These are phyloP conservation scores for Tolypeutes matacus DNA, from an alignment of 2,797 vertebrate species.

Conservation along the genomic window DNA sequence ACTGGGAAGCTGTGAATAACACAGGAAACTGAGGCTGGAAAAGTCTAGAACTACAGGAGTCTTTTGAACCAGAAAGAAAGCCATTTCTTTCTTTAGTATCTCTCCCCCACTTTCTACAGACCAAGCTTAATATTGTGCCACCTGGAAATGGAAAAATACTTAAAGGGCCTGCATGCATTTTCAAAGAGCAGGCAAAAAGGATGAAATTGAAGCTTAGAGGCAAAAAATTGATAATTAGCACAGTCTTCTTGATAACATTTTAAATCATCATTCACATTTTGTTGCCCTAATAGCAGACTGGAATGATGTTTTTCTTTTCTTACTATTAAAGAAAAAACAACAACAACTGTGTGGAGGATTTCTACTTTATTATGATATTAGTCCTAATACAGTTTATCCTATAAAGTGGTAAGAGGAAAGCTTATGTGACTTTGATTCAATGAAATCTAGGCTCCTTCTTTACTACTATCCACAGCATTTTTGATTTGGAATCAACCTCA, in stretches of 20 bases:
- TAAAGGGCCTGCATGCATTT: not conserved
- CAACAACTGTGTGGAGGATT: not conserved
- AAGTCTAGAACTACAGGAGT: not conserved
- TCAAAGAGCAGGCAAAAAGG: not conserved
- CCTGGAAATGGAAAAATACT: not conserved
- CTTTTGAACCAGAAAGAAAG: not conserved
- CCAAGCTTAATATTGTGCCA: not conserved
- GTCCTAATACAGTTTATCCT: not conserved
- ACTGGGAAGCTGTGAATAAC: not conserved
- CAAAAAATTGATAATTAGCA: no score
- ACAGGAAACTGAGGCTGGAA: rapidly evolving
- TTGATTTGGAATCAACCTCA: not conserved
- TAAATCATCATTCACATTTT: not conserved
- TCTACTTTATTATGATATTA: not conserved
- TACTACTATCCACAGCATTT: not conserved
- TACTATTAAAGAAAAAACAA: not conserved
- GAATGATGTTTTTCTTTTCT: not conserved
- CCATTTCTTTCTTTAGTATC: not conserved
- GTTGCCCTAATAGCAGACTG: not conserved
- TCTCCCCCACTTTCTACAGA: not conserved
- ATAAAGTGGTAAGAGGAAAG: not conserved
- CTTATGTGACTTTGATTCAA: not conserved
- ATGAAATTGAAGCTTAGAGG: no score
- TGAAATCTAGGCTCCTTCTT: not conserved
- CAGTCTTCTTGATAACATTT: not conserved